Evolutionary conservation across 1,140 invertebrate species (phyloP), one percentile per base, ranked within the genome.

Genomic region (Drosophila varians): DNA sequence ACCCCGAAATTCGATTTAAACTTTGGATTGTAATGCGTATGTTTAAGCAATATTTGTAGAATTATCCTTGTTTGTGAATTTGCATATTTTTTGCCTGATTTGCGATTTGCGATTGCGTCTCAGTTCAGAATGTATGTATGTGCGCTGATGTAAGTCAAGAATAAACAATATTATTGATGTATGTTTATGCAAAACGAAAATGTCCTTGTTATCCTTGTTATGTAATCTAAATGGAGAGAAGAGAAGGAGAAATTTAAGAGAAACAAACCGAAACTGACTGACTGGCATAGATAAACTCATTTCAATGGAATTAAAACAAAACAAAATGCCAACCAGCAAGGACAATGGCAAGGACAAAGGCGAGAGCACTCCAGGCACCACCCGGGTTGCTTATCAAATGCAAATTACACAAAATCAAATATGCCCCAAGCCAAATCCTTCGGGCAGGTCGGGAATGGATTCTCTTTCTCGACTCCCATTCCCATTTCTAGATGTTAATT

Each of bases 261-360:
- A 23, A 31, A 49, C 43, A 61, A 46, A 58, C 45, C 34, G 19
- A n/a, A 23, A 43, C 49, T 34, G 19, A n/a, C 26, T 31, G 68
- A 18, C 42, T 26, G 36, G 45, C 38, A 66, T 55, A 77, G 64
- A 83, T 80, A 77, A 83, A 77, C 61, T 68, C 40, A 79, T 73
- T 73, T 71, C 43, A 71, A 86, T 79, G 80, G 55, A 83, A 83
- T 83, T 83, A 86, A 83, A 83, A 86, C 79, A 79, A 83, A 83
- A 86, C 79, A 83, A 74, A 83, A 74, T 74, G 9, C 43, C 28
- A 23, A 48, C 11, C n/a, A 14, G 47, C 19, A 26, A 31, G 54
- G 18, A 54, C 48, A 34, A 53, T 11, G 21, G 11, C 51, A 31
- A 56, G 31, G 31, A 31, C 58, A 8, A 16, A 1, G 28, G 14